Base-by-base conservation (phyloP, 1,140 invertebrate species). In the Drosophila watanabei region DNA sequence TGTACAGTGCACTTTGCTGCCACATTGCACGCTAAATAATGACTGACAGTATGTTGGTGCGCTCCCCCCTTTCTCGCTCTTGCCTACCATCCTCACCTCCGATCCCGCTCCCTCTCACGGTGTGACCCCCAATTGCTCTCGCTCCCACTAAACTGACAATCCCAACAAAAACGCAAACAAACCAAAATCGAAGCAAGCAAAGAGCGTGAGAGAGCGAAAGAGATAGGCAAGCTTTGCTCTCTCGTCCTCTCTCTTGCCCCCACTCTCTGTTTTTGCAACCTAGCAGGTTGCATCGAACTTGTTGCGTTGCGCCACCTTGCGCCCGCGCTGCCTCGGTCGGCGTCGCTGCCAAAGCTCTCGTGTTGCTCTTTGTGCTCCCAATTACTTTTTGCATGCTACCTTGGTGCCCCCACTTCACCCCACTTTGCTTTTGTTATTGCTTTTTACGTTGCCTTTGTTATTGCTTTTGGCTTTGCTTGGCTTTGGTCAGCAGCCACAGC, bases 21-120 rank as follows among this genome's bases (percentile, higher is more conserved):
- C 82, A 82, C 82, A 69, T 62, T 75, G 66, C 69, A 85, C 85
- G 82, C 81, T 89, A 90, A 88, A 88, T 88, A 88, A 89, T 88
- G 85, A 88, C 85, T 89, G 85, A 88, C 85, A 88, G 85, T 81
- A 88, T 89, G 85, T 88, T 88, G 85, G 85, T 89, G 81, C 78
- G 49, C 46, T 30, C 58, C 35, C 37, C 48, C 51, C 28, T 33
- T 41, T 11, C 30, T 10, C 37, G 1, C 54, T 24, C 37, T 33
- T 0, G 5, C 8, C n/a, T n/a, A 30, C 57, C 24, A n/a, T 39
- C 33, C 33, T 39, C 24, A 9, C 10, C 16, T 39, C 14, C 35
- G 28, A 16, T 24, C 24, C 30, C 78, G 30, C 35, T 60, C 41
- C 57, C 60, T 56, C 66, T 35, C 32, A 66, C 46, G 62, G 20